These are phyloP conservation scores for Schrankia costaestrigalis DNA, from an alignment of 2,888 invertebrate species.

Conservation along the genomic window DNA sequence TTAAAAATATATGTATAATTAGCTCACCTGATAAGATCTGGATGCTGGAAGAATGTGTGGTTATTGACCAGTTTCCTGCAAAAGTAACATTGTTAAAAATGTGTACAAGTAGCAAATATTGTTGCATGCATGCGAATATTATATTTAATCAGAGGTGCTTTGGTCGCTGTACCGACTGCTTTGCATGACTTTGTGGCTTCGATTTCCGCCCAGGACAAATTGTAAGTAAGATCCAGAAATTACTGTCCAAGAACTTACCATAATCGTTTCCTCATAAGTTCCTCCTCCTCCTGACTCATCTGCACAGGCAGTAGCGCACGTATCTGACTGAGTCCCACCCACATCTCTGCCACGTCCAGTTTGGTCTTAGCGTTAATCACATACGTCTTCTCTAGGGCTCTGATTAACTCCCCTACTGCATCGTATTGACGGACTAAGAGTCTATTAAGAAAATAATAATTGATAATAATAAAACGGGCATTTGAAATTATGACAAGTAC, in stretches of 20 bases:
- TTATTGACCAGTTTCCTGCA: slow-evolving; percentile 97
- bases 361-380: slow-evolving; percentile 96
- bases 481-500: too few relatives aligned
- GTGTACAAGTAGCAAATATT: not conserved
- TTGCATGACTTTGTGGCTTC: not conserved
- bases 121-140: not conserved
- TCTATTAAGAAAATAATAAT: slow-evolving; percentile 61
- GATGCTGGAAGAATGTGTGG: slow-evolving; percentile 99
- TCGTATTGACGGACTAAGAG: slow-evolving; percentile 98
- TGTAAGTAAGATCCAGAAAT: too few relatives aligned
- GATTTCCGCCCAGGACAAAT: too few relatives aligned
- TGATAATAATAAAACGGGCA: too few relatives aligned
- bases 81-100: slow-evolving; percentile 12
- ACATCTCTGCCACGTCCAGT: slow-evolving; percentile 95
- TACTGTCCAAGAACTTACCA: slow-evolving; percentile 87
- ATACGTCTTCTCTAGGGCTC: slow-evolving; percentile 97
- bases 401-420: slow-evolving; percentile 95
- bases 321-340: slow-evolving; percentile 97
- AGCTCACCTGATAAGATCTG: slow-evolving; percentile 93
- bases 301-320: slow-evolving; percentile 97
- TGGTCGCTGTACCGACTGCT: not conserved
- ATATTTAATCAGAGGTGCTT: not conserved
- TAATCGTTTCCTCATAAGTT: slow-evolving; percentile 95
- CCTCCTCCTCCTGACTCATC: slow-evolving; percentile 99
- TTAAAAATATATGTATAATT: too few relatives aligned